These are phyloP conservation scores for Rotaria socialis DNA, from an alignment of 2,888 invertebrate species.

Conservation along the genomic window DNA sequence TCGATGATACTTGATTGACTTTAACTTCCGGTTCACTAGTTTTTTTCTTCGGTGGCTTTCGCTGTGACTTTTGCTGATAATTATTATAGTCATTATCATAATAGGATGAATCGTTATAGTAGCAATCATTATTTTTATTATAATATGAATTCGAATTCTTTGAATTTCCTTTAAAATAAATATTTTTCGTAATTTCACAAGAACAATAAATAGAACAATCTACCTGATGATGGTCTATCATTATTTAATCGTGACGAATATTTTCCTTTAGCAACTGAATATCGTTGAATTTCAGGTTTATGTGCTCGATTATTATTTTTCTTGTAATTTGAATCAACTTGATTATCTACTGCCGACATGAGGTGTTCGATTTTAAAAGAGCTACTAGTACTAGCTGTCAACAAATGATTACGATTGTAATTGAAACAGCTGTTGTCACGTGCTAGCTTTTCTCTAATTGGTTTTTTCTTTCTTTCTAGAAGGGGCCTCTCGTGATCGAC, in stretches of 20 bases:
- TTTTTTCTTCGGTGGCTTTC: not conserved
- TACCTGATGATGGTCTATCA: slow-evolving; percentile 9
- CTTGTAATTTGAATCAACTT: not conserved
- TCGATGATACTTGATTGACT: not conserved
- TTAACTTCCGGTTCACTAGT: not conserved
- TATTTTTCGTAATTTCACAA: too few relatives aligned
- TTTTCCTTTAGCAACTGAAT: slow-evolving; percentile 14
- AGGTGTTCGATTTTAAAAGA: not conserved
- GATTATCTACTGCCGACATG: not conserved
- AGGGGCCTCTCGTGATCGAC: not conserved
- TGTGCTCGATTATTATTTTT: not conserved
- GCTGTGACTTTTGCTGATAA: not conserved
- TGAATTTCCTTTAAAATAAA: not conserved
- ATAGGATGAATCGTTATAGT: not conserved
- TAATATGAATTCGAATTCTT: not conserved
- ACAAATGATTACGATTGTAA: not conserved
- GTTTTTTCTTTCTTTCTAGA: not conserved
- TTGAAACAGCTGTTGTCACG: slow-evolving; percentile 5
- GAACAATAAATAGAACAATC: not conserved
- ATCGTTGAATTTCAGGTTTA: slow-evolving; percentile 22
- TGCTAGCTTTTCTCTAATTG: not conserved
- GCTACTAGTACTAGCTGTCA: not conserved
- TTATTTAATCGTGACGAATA: slow-evolving; percentile 17
- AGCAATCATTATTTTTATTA: not conserved
- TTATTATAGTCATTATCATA: not conserved